Evolutionary conservation across 2,888 invertebrate genomes (phyloP).

Genomic region (Mesoligia furuncula): DNA sequence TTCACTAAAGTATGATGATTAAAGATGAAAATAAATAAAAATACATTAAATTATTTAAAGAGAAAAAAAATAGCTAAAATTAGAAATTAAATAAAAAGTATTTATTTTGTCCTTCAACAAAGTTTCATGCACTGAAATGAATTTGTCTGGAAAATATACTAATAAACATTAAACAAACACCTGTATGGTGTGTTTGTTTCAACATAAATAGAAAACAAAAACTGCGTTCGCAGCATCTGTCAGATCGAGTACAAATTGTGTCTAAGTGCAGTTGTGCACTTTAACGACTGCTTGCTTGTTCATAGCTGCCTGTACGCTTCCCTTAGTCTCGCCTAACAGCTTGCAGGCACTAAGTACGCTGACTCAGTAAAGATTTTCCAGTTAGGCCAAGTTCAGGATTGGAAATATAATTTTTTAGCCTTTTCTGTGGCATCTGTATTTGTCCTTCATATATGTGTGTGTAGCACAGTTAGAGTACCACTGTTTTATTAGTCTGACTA

Average conservation of each 20-base stretch:
- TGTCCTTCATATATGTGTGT: too few relatives aligned
- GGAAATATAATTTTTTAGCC: not conserved
- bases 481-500: not conserved
- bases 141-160: not conserved
- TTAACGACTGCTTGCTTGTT: constrained; percentile 14
- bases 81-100: not conserved
- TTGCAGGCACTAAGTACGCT: constrained; percentile 15
- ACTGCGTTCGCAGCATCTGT: not conserved
- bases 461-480: not conserved
- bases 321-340: constrained; percentile 13
- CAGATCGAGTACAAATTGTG: constrained; percentile 14
- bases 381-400: not conserved
- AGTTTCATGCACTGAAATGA: not conserved
- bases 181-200: too few relatives aligned
- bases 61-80: not conserved
- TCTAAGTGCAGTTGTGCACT: constrained; percentile 42
- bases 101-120: too few relatives aligned
- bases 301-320: constrained; percentile 10
- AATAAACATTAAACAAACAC: not conserved
- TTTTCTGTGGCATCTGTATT: not conserved
- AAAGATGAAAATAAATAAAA: not conserved
- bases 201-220: constrained; percentile 11
- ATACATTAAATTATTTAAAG: not conserved
- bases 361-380: constrained; percentile 12
- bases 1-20: too few relatives aligned